These are phyloP conservation scores for Ceratitis capitata DNA, from an alignment of 1,140 invertebrate species.

Conservation along the genomic window DNA sequence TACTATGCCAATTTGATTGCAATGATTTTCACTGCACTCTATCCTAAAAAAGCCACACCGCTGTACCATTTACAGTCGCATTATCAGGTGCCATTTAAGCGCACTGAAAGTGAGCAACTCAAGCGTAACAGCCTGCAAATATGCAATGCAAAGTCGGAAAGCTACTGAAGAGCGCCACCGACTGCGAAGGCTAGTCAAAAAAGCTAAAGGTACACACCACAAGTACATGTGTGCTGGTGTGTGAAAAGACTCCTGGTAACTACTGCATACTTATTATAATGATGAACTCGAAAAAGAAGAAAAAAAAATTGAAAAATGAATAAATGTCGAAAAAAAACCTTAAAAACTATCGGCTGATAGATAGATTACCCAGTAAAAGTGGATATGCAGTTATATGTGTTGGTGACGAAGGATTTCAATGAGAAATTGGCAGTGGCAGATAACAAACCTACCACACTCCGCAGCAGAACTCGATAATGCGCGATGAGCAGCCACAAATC, in stretches of 20 bases:
- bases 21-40: no score
- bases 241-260: no score
- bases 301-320: constrained; percentile 1
- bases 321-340: not conserved
- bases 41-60: no score
- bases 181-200: not conserved
- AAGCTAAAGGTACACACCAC: not conserved
- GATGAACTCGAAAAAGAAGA: not conserved
- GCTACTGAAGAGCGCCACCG: not conserved
- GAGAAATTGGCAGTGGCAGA: constrained; percentile 19
- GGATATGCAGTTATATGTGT: not conserved
- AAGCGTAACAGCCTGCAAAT: constrained; percentile 4
- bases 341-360: not conserved
- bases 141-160: constrained; percentile 25
- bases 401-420: not conserved
- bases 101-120: not conserved
- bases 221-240: not conserved
- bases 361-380: not conserved
- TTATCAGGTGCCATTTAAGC: not conserved
- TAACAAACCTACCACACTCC: no score
- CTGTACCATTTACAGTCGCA: not conserved
- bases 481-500: constrained; percentile 31
- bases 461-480: not conserved
- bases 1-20: no score
- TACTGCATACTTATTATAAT: not conserved